phyloP scores from a whole-genome alignment of 2,888 invertebrate genomes.

The Rhagium mordax region DNA sequence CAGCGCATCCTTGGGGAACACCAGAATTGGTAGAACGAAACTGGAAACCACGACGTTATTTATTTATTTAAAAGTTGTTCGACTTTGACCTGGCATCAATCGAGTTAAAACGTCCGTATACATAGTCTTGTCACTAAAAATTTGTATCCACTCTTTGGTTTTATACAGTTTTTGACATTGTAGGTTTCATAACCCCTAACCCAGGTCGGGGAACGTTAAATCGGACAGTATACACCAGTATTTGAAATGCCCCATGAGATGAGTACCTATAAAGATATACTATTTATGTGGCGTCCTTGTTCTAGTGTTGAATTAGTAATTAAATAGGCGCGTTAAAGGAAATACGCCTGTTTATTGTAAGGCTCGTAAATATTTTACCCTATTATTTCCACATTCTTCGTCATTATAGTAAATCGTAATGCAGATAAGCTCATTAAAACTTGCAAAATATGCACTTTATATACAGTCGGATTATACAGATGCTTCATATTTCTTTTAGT shows the following conservation, averaged over 20 bases:
- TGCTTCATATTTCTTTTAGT: not conserved
- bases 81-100: no score
- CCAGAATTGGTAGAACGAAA: no score
- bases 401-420: not conserved
- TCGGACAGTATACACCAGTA: no score
- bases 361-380: not conserved
- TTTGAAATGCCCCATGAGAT: not conserved
- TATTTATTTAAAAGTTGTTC: no score
- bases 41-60: no score
- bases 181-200: no score
- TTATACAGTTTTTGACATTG: no score
- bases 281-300: not conserved
- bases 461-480: not conserved
- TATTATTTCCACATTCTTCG: not conserved
- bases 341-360: not conserved
- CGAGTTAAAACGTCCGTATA: no score
- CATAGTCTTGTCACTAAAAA: no score
- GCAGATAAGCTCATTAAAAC: not conserved
- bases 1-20: no score
- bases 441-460: not conserved
- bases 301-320: not conserved
- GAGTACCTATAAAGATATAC: not conserved
- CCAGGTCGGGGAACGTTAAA: no score
- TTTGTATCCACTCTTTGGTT: no score
- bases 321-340: not conserved